A percentile compares a stretch with the other conserved stretches of the same genome.
phyloP scores from a whole-genome alignment of 2,797 vertebrate genomes.

The Artibeus lituratus region DNA sequence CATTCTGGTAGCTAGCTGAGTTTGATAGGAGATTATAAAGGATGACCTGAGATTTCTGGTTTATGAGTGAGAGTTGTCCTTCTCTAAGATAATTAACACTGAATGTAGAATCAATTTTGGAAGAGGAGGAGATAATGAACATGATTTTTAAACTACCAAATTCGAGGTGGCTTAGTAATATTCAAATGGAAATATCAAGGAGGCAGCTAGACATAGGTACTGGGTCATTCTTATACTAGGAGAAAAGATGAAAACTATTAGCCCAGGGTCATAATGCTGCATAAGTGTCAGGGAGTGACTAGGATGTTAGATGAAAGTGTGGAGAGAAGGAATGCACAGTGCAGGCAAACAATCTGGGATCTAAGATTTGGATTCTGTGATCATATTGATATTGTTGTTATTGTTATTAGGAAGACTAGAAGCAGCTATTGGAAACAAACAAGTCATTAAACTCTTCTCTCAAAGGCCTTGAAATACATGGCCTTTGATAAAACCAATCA shows the following conservation, averaged over 20 bases:
- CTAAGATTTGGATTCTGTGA: neutral
- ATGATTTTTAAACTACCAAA: neutral
- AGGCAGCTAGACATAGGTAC: neutral
- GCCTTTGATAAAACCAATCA: neutral
- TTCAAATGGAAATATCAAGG: neutral
- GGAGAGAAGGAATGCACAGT: neutral
- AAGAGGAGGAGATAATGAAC: neutral
- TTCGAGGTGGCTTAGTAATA: neutral
- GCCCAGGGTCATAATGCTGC: neutral
- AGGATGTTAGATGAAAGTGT: neutral
- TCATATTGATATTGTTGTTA: neutral
- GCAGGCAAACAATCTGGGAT: neutral
- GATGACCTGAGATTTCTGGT: neutral
- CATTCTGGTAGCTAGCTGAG: neutral
- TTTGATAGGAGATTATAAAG: neutral
- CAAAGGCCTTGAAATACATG: neutral
- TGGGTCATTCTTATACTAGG: neutral
- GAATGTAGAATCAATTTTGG: neutral
- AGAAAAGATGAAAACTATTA: neutral
- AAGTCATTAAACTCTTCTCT: neutral
- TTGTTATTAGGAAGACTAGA: neutral
- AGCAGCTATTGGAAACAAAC: neutral
- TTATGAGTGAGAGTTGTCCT: neutral
- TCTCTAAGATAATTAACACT: neutral
- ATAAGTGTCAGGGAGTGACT: neutral